Base-by-base conservation (phyloP, 2,113 vertebrate species). In the Calyptomena viridis region DNA sequence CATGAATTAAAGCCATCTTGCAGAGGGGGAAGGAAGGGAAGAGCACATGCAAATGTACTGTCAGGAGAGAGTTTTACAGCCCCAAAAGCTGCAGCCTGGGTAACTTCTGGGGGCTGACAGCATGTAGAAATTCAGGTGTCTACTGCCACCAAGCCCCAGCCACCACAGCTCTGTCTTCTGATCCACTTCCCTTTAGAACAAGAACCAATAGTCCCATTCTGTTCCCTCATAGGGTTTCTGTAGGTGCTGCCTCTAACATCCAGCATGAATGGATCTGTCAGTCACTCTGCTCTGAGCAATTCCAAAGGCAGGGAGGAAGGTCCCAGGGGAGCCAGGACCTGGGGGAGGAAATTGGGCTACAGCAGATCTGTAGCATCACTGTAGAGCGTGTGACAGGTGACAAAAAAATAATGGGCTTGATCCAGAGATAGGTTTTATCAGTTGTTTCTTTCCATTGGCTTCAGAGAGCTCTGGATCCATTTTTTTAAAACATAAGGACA, bases 351-450 rank as follows among this genome's bases (percentile, higher is more conserved):
- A 4, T 0, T 30, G 18, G 56, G 14, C 23, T 63, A 2, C 49
- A 25, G 56, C 1, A 6, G 24, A 40, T 80, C 58, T 62, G 50
- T 23, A 25, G n/a, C 0, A 0, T 64, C 25, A 16, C 78, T 68
- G 62, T 12, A 66, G 27, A 39, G 19, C 53, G 16, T 2, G 0
- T 31, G 59, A 62, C 27, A 37, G 44, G 3, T 67, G 68, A 35
- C 66, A 64, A 64, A 50, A 62, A 90, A 84, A 27, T 8, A 2
- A 44, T 56, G 52, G 28, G 25, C 40, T 92, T 69, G 31, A 63
- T 77, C 37, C 59, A 90, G 74, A 81, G 37, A 37, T 14, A 7
- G 31, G 37, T 75, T 11, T 71, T 74, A 23, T 2, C 33, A 11
- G 11, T 56, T 58, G 12, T 35, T 91, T 68, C 33, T 86, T 90